Evolutionary conservation across 2,888 invertebrate species (phyloP).

Genomic region (Drosophila lacicola): DNA sequence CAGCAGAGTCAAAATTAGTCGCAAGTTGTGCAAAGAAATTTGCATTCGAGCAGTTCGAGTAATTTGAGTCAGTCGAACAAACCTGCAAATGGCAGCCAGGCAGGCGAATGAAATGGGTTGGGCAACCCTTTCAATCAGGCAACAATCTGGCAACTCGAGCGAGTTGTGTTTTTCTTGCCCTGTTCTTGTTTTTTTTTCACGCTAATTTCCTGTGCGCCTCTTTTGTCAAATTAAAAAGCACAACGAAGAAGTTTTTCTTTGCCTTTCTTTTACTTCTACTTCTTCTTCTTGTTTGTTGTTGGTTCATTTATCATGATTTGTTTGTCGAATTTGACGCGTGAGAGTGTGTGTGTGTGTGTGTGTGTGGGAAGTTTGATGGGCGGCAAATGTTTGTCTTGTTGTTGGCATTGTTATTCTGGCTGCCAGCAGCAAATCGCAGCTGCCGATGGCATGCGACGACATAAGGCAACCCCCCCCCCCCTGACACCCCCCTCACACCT

Average conservation of each 20-base stretch:
- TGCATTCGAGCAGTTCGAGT: slow-evolving; percentile 13
- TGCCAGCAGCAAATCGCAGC: slow-evolving; percentile 76
- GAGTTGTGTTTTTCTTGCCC: slow-evolving; percentile 62
- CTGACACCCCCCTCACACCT: neutral
- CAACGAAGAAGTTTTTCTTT: slow-evolving; percentile 62
- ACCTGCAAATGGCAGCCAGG: slow-evolving; percentile 8
- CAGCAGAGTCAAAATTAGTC: slow-evolving; percentile 15
- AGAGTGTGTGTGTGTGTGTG: slow-evolving; percentile 21
- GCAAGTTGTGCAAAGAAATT: slow-evolving; percentile 17
- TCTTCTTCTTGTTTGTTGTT: slow-evolving; percentile 69
- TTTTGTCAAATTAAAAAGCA: slow-evolving; percentile 79
- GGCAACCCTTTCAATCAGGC: slow-evolving; percentile 72
- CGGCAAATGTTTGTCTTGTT: slow-evolving; percentile 74
- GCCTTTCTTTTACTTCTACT: slow-evolving; percentile 3
- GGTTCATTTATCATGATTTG: slow-evolving; percentile 82
- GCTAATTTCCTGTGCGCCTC: slow-evolving; percentile 72
- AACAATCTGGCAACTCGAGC: slow-evolving; percentile 20
- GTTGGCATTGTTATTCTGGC: slow-evolving; percentile 51
- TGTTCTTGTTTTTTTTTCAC: slow-evolving; percentile 40
- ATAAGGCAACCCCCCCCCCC: neutral
- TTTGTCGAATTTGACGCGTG: slow-evolving; percentile 72
- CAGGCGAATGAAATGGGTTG: neutral
- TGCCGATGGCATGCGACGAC: slow-evolving; percentile 62
- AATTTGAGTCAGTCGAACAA: slow-evolving; percentile 10
- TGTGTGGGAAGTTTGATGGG: slow-evolving; percentile 65